Base-by-base conservation (phyloP, 2,888 invertebrate genomes). In the Trissolcus japonicus region DNA sequence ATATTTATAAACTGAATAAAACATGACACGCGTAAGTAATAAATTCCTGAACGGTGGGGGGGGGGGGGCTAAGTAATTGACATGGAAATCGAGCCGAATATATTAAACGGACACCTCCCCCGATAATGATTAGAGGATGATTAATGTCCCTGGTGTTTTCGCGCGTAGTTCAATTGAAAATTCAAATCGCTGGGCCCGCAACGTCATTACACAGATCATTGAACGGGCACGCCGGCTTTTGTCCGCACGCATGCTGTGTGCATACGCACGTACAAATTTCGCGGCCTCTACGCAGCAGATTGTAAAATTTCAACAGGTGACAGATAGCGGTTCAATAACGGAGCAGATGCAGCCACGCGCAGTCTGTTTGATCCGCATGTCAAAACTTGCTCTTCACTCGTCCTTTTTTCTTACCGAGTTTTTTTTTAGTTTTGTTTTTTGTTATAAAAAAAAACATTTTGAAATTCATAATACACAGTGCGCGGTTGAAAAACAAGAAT, bases 291-390 rank as follows among this genome's bases (percentile, higher is more conserved):
- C 69, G 73, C 75, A 81, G 82, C 85, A 83, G 86, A 86, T 87
- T 86, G 86, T 83, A 81, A 85, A 87, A 84, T 87, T 86, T 84
- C 85, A 87, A 87, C 87, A 87, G 87, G 87, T 88, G 87, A 88
- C 87, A 86, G 86, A 87, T 87, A 86, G 84, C 80, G 67, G 67
- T 63, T 68, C 63, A 51, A 77, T 73, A 71, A 63, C 77, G 73
- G 80, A 80, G 68, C 78, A 71, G 68, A 76, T 71, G 76, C 72
- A 72, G 65, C 69, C 41, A 46, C 19, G 2, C 61, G 62, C 46
- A 71, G 63, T 60, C 66, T 59, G 63, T 57, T 73, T 73, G 73
- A 65, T 73, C 73, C 73, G 66, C 61, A 66, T 66, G 73, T 61
- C 66, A 54, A 46, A n/a, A 13, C 11, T 13, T 43, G 43, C n/a